These are phyloP conservation scores for Trichechus manatus DNA, from an alignment of 2,113 vertebrate genomes.

Conservation along the genomic window DNA sequence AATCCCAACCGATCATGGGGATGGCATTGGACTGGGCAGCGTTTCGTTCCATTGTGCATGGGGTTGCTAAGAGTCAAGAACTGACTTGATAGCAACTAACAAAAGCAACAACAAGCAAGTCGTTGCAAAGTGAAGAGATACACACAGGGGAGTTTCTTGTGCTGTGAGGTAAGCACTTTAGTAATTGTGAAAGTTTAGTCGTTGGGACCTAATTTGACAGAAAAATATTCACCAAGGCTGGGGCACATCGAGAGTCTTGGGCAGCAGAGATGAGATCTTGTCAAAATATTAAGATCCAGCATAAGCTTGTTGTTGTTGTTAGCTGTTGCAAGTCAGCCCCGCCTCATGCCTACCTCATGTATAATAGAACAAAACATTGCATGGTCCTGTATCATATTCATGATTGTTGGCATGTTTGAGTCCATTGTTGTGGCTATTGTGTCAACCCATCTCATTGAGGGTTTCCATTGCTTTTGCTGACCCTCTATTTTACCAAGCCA, in stretches of 20 bases:
- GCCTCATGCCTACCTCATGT: no score
- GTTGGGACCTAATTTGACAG: not conserved
- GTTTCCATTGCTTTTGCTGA: not conserved
- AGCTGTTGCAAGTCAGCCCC: no score
- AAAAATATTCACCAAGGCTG: not conserved
- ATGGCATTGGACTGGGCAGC: no score
- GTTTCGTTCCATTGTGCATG: not conserved
- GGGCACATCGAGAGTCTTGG: not conserved
- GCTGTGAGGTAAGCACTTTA: not conserved
- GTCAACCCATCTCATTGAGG: not conserved
- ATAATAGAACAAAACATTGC: not conserved
- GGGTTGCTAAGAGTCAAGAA: not conserved
- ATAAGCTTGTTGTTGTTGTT: not conserved
- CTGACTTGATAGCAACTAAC: not conserved
- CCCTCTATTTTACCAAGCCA: not conserved
- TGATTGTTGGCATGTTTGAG: not conserved
- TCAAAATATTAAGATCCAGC: not conserved
- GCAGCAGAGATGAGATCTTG: not conserved
- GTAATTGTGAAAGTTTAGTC: not conserved
- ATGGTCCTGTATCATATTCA: not conserved
- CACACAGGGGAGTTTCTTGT: not conserved
- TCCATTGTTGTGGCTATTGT: not conserved
- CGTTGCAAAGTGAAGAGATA: not conserved
- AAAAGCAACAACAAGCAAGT: not conserved
- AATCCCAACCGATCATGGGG: no score